Evolutionary conservation across 2,797 vertebrate species (phyloP), one percentile per base, ranked within the genome.

Genomic region (Brachymystax lenok): DNA sequence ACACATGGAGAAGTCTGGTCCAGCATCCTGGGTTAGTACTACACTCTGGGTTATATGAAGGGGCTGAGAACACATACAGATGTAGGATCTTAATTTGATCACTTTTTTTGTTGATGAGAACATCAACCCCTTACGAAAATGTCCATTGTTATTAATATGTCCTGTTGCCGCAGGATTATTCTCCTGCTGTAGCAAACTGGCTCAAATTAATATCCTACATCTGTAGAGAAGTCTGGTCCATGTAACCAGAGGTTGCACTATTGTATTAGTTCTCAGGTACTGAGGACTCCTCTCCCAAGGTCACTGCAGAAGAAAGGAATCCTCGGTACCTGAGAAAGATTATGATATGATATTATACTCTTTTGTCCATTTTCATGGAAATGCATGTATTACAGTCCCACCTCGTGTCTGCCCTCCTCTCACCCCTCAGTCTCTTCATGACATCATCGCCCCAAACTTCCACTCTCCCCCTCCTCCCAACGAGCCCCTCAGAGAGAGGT

Each of bases 401-500:
- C 61, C 51, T 27, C 56, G 40, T 19, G 59, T 67, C 70, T 35
- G 52, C 19, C 27, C 64, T 13, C 64, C 24, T 17, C 54, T 46
- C 40, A 46, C 40, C 54, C 24, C 21, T 28, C 3, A 3, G 56
- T 24, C n/a, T n/a, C 17, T 64, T 71, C 76, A 12, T 84, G 79
- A 77, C 88, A 77, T 74, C 83, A 73, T 40, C 70, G 61, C 73
- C 13, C 8, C 50, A 3, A 73, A 71, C 63, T 52, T 21, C 46
- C 14, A 77, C 83, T 74, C 52, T 8, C 61, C 16, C 21, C 78
- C 51, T 71, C 66, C 70, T 46, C 68, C 40, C 46, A 51, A 5
- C 21, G 5, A 72, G 79, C 40, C 77, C 68, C 77, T 75, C 77
- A 70, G 56, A 79, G 40, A 75, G 80, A 91, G 82, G 88, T 92